phyloP scores from a whole-genome alignment of 2,113 vertebrate species.

The Colossoma macropomum region DNA sequence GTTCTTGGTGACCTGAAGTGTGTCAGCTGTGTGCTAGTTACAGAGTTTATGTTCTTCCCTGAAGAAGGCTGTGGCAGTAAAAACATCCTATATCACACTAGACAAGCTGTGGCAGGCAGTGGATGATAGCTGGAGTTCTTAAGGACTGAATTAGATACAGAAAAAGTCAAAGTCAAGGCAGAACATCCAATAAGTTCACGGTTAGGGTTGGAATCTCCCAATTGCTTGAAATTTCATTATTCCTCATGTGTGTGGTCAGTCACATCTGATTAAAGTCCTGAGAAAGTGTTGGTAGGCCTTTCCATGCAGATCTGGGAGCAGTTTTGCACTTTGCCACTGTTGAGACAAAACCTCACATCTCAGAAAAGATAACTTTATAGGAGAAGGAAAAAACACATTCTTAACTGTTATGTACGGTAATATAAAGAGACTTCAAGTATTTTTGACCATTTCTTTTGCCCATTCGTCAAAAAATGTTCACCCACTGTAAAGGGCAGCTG shows the following conservation, averaged over 20 bases:
- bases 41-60: not conserved
- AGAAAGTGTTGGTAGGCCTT: not conserved
- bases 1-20: constrained; percentile 11
- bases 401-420: too few species aligned
- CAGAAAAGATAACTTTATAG: not conserved
- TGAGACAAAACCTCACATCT: not conserved
- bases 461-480: too few species aligned
- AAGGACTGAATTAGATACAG: not conserved
- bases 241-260: not conserved
- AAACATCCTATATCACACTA: not conserved
- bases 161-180: too few species aligned
- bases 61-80: not conserved
- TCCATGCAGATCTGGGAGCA: not conserved
- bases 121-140: not conserved
- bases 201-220: not conserved
- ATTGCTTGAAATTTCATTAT: not conserved
- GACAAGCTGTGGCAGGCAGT: not conserved
- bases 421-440: not conserved
- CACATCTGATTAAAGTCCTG: constrained; percentile 3
- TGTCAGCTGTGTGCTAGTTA: constrained; percentile 30
- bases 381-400: not conserved
- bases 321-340: not conserved
- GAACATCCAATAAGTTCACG: not conserved
- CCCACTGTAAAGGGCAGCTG: too few species aligned
- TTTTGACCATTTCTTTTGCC: not conserved